Evolutionary conservation across 2,113 vertebrate species (phyloP), one percentile per base, ranked within the genome.

Genomic region (Oryzias melastigma): DNA sequence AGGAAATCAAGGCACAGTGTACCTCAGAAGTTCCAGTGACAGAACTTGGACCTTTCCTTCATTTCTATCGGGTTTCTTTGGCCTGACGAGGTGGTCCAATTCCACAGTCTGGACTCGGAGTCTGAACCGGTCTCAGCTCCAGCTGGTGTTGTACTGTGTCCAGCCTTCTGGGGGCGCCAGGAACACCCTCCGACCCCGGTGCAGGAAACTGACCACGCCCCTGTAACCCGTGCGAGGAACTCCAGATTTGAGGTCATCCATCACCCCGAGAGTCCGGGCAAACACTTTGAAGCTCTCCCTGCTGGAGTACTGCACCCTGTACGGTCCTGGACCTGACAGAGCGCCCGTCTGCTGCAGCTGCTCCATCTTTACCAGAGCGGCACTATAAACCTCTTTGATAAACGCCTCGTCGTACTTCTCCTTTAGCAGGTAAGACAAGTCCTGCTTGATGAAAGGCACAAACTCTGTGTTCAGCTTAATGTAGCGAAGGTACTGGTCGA

Each of bases 211-310:
- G 71, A 99, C 95, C 0, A 98, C 59, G n/a, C 95, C 96, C 48
- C 93, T 92, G 81, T 98, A 99, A 0, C 96, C 95, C 0, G 93
- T 94, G 3, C 97, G 93, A 5, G 97, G 96, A 2, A 97, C 95
- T 4, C 96, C 96, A 0, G 97, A 97, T 51, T 99, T 99, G 56
- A 98, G 90, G 77, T 98, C 95, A 3, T 98, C 96, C 97, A 99
- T 99, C 13, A 96, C 79, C 0, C 96, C 95, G 49, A 99, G 55
- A 1, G 93, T 94, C 50, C 95, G 93, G 65, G 96, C 94, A 0
- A 96, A 89, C 3, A 94, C 95, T 78, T 98, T 98, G 78, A 98
- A 98, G 77, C 91, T 91, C 55, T 98, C 96, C 0, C 94, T 87
- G 43, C 89, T 90, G 0, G 93, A 91, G 46, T 98, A 98, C 48